These are phyloP conservation scores for Polydrusus tereticollis DNA, from an alignment of 2,888 invertebrate genomes.

Conservation along the genomic window DNA sequence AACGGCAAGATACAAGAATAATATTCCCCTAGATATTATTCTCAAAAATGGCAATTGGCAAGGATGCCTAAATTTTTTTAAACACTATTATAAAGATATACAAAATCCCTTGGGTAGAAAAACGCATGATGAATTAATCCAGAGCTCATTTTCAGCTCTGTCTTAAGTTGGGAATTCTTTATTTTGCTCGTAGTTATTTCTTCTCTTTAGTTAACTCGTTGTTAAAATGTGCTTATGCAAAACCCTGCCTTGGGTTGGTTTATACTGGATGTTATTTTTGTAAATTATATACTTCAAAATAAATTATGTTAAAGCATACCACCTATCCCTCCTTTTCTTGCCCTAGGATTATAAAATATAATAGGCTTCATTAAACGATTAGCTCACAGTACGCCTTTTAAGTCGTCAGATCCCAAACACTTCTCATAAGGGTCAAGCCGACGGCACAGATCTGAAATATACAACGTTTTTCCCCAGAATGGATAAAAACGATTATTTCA, in stretches of 20 bases:
- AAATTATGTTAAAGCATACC: too few relatives aligned
- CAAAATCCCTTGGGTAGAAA: background rate
- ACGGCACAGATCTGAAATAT: conserved; percentile 2
- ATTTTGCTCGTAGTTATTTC: background rate
- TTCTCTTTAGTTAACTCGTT: background rate
- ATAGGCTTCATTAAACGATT: background rate
- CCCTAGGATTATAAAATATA: background rate
- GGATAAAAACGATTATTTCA: conserved; percentile 21
- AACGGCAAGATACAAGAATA: conserved; percentile 23
- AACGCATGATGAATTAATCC: background rate
- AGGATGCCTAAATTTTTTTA: conserved; percentile 33
- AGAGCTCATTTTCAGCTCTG: background rate
- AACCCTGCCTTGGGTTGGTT: too few relatives aligned
- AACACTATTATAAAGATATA: conserved; percentile 35
- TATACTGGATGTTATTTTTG: too few relatives aligned
- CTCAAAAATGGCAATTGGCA: conserved; percentile 38
- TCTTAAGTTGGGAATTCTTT: background rate
- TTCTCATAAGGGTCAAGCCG: conserved; percentile 25
- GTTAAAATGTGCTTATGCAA: too few relatives aligned
- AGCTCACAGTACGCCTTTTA: conserved; percentile 19
- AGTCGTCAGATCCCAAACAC: conserved; percentile 20
- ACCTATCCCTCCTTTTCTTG: background rate
- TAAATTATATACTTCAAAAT: too few relatives aligned
- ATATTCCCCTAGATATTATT: conserved; percentile 32
- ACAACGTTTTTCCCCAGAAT: conserved; percentile 10